These are phyloP conservation scores for Notamacropus eugenii DNA, from an alignment of 2,797 vertebrate species.

Conservation along the genomic window DNA sequence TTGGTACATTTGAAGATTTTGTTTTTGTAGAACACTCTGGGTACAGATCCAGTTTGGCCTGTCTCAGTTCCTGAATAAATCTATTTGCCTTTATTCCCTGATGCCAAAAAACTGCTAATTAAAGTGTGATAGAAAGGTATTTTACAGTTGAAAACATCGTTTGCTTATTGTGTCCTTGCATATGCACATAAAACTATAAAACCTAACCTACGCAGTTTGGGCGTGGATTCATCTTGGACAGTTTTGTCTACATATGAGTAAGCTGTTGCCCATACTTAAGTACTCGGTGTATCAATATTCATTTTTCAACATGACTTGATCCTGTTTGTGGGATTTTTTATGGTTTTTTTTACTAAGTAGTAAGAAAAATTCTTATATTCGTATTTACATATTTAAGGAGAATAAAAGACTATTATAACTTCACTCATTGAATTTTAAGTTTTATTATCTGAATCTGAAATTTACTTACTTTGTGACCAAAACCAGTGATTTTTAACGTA, in stretches of 20 bases:
- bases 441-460: background rate
- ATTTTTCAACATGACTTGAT: slow-evolving; percentile 31
- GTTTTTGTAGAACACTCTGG: slow-evolving; percentile 16
- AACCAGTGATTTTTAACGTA: background rate
- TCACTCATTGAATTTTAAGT: slow-evolving; percentile 50
- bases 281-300: slow-evolving; percentile 32
- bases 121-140: slow-evolving; percentile 1
- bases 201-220: background rate
- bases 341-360: background rate
- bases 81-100: slow-evolving; percentile 30
- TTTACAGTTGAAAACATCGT: slow-evolving; percentile 36
- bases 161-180: slow-evolving; percentile 34
- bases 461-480: background rate
- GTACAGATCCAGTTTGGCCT: background rate
- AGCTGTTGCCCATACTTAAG: slow-evolving; percentile 23
- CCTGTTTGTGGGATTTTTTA: background rate
- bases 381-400: slow-evolving; percentile 49
- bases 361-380: background rate
- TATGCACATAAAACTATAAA: slow-evolving; percentile 1
- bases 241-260: slow-evolving; percentile 29
- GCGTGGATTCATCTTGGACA: slow-evolving; percentile 18
- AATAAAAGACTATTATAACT: slow-evolving; percentile 56
- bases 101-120: slow-evolving; percentile 54
- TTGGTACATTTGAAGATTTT: background rate
- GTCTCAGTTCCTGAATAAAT: slow-evolving; percentile 10